Evolutionary conservation across 2,113 vertebrate species (phyloP).

Genomic region (Entomyzon cyanotis): DNA sequence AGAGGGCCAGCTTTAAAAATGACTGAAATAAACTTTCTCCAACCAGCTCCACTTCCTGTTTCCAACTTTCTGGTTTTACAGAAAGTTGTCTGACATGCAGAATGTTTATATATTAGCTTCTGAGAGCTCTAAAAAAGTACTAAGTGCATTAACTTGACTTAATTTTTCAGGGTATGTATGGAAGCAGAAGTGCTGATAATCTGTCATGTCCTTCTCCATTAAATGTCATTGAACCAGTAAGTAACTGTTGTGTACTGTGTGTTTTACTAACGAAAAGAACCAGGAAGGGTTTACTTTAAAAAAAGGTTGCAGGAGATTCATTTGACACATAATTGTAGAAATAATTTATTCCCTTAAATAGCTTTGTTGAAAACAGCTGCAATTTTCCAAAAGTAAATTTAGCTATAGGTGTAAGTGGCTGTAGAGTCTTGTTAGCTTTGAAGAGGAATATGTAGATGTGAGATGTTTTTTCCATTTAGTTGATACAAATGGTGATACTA

Average conservation of each 20-base stretch:
- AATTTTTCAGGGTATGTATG: constrained; percentile 79
- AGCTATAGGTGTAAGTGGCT: background rate
- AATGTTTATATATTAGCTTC: background rate
- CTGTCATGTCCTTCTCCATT: constrained; percentile 81
- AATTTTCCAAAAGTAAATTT: background rate
- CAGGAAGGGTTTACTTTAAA: background rate
- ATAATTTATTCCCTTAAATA: background rate
- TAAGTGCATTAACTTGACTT: background rate
- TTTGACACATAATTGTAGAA: background rate
- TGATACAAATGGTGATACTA: background rate
- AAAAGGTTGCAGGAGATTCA: background rate
- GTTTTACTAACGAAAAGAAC: background rate
- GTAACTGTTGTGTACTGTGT: constrained; percentile 26
- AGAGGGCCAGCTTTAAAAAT: constrained; percentile 5
- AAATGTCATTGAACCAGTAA: constrained; percentile 92
- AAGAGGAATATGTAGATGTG: background rate
- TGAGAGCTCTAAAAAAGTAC: background rate
- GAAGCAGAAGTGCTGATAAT: constrained; percentile 84
- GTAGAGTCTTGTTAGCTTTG: background rate
- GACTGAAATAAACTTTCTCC: constrained; percentile 24
- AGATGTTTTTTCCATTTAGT: background rate
- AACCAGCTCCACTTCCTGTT: background rate
- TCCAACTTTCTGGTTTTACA: constrained; percentile 10
- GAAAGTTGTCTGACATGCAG: background rate
- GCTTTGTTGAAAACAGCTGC: background rate